Base-by-base conservation (phyloP, 2,888 invertebrate species). In the Pristionchus fissidentatus region DNA sequence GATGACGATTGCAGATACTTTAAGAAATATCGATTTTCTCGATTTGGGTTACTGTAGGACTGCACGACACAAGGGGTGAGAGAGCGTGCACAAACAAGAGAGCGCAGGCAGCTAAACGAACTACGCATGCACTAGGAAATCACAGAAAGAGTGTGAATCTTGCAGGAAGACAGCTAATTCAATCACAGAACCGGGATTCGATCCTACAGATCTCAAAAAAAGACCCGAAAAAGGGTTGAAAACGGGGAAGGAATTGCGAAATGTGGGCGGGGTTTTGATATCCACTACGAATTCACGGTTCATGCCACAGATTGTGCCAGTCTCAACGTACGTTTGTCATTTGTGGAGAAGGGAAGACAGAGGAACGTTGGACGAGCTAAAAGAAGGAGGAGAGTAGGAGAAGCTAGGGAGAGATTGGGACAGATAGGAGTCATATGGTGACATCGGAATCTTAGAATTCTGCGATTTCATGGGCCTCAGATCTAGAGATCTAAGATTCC, bases 281-380 rank as follows among this genome's bases (percentile, higher is more conserved):
- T n/a, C n/a, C 29, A 52, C 49, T 49, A 49, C 77, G 29, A 41
- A 2, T 62, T 38, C 41, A 70, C 66, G 19, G 38, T 19, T 49
- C 46, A 49, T 46, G 49, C 38, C 62, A 84, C 78, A 26, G 22
- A 7, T 57, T 57, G 46, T 22, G 55, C 35, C 1, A 0, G 10
- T 46, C 10, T 43, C 22, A 88, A 89, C 90, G 87, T 88, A 89
- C 90, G 86, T 87, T 88, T 89, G 83, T 89, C 89, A 83, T 87
- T 87, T 84, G 87, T 87, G 77, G 86, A 86, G 86, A 89, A 89
- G 87, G 96, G 96, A 95, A 97, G 96, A 95, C 97, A 97, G 94
- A 97, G 95, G 95, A 97, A 97, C 94, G 97, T 97, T 93, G 97
- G 97, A 93, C 97, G 96, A 94, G 97, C 97, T 97, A 97, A 95